Evolutionary conservation across 1,140 invertebrate species (phyloP).

Genomic region (Platorchestia sp.): DNA sequence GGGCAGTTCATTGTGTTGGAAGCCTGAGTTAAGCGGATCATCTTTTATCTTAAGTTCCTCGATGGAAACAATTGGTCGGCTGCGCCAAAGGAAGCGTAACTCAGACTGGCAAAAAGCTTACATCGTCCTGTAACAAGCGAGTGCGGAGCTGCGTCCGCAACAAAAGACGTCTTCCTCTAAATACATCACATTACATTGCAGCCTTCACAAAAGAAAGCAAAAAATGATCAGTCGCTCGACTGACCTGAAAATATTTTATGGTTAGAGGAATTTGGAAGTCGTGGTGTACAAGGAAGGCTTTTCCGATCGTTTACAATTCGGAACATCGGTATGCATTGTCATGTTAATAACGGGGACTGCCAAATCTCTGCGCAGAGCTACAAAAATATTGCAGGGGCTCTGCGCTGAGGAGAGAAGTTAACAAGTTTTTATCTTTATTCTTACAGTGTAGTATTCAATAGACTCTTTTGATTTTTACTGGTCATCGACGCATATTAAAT

Average conservation of each 20-base stretch:
- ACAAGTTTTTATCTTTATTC: background rate
- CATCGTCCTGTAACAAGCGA: background rate
- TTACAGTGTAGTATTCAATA: background rate
- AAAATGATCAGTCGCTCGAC: background rate
- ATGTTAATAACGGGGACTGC: background rate
- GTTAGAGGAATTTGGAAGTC: background rate
- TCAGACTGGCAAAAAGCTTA: background rate
- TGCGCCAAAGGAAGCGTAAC: background rate
- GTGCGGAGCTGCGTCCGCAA: background rate
- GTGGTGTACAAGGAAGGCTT: background rate
- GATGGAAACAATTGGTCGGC: constrained; percentile 34
- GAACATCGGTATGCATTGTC: background rate
- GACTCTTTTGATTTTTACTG: background rate
- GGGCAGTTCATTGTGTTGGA: constrained; percentile 37
- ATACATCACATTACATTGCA: background rate
- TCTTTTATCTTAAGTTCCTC: constrained; percentile 46
- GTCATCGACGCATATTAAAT: background rate
- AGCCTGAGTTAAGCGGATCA: constrained; percentile 38
- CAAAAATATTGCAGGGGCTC: background rate
- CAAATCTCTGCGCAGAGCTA: background rate
- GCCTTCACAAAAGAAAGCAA: background rate
- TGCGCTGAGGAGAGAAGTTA: background rate
- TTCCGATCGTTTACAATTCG: background rate
- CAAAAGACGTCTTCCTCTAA: background rate
- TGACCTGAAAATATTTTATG: background rate